Percentiles rank a stretch among this genome's conserved stretches.
phyloP scores from a whole-genome alignment of 2,888 invertebrate species.

The Timema cristinae region DNA sequence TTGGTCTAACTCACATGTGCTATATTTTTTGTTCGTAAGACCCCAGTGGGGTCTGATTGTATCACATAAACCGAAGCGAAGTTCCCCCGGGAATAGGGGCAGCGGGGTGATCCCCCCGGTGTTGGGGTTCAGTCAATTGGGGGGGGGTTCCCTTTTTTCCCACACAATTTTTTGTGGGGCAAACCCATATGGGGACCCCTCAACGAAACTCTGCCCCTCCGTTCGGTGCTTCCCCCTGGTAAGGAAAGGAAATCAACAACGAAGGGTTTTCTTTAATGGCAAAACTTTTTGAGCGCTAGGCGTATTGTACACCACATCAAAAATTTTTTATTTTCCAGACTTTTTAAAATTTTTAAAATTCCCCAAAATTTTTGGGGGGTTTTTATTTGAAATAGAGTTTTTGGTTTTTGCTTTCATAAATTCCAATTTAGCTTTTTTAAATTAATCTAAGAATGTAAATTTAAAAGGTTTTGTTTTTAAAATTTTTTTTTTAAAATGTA shows the following conservation, averaged over 20 bases:
- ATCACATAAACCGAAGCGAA: slow-evolving; percentile 65
- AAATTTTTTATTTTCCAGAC: neutral
- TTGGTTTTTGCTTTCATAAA: too few species aligned
- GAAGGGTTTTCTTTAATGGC: neutral
- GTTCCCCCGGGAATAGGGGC: slow-evolving; percentile 67
- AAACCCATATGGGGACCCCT: slow-evolving; percentile 96
- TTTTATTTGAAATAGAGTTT: too few species aligned
- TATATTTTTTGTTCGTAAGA: too few species aligned
- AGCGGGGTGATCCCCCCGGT: slow-evolving; percentile 88
- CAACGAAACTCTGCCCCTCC: slow-evolving; percentile 86
- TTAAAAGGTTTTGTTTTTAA: too few species aligned
- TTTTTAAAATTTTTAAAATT: too few species aligned
- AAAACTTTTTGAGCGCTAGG: slow-evolving; percentile 15
- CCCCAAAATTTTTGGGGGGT: too few species aligned
- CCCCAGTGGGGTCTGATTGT: neutral
- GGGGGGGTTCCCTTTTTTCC: slow-evolving; percentile 52
- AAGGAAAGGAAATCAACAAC: too few species aligned
- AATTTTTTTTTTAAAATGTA: too few species aligned
- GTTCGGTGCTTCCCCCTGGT: slow-evolving; percentile 73
- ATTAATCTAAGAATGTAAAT: too few species aligned
- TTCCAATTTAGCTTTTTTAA: too few species aligned
- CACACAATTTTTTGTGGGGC: slow-evolving; percentile 84
- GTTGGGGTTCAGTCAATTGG: slow-evolving; percentile 69
- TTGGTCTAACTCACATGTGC: too few species aligned
- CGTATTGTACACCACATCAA: slow-evolving; percentile 17